Conservation (phyloP, 2,113 vertebrate genomes). For the Alligator mississippiensis region DNA sequence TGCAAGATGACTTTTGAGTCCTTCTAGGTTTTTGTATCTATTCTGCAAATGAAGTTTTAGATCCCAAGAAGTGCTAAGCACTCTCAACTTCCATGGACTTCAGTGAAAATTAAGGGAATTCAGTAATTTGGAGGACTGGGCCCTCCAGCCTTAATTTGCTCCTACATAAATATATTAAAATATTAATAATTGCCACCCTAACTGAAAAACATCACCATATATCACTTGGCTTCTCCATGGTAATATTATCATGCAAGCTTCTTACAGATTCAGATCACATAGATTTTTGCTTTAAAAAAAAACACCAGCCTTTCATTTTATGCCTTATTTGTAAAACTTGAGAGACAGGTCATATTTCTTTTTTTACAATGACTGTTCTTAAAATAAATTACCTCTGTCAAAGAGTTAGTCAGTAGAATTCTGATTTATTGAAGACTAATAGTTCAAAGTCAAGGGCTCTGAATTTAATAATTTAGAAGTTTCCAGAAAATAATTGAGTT, state of each 20-base stretch:
- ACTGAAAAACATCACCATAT: neutral
- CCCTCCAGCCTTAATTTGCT: too few relatives aligned
- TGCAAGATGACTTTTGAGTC: too few relatives aligned
- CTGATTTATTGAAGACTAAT: neutral
- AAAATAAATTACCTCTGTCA: neutral
- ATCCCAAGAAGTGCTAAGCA: too few relatives aligned
- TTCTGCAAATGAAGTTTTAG: too few relatives aligned
- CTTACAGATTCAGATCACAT: neutral
- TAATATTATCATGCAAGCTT: neutral
- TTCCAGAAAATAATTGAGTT: neutral
- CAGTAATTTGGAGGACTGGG: too few relatives aligned
- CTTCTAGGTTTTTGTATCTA: too few relatives aligned
- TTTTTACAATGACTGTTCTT: neutral
- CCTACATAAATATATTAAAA: too few relatives aligned
- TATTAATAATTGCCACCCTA: neutral
- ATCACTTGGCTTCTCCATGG: neutral
- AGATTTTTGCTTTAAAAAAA: neutral
- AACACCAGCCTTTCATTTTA: neutral
- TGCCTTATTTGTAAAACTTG: neutral
- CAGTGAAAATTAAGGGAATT: too few relatives aligned
- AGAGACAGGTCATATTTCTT: too few relatives aligned
- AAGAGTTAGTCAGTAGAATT: neutral
- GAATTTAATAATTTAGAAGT: neutral
- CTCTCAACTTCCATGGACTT: too few relatives aligned
- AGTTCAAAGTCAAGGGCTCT: neutral